A percentile compares a stretch with the other conserved stretches of the same genome.
Conservation (phyloP, 2,888 invertebrate species). For the Drosophila lutescens region DNA sequence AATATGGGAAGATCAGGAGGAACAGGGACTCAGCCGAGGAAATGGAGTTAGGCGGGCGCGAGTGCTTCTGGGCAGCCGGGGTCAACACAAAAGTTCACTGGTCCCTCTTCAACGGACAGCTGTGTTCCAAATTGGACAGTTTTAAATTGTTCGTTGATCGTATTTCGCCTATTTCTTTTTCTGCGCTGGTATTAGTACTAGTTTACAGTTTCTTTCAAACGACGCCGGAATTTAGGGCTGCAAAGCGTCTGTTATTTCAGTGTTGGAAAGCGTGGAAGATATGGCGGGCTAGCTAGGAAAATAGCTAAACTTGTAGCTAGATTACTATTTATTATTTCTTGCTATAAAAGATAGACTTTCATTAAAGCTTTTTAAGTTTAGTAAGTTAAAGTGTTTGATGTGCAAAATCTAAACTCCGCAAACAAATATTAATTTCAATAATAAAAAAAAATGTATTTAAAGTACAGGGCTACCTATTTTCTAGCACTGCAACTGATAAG, state of each 20-base stretch:
- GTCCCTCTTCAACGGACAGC: background rate
- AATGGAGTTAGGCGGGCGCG: background rate
- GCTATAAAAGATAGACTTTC: too few relatives aligned
- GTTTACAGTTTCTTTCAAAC: slow-evolving; percentile 77
- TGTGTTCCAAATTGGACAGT: background rate
- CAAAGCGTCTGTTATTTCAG: slow-evolving; percentile 34
- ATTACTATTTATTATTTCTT: too few relatives aligned
- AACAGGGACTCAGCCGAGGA: background rate
- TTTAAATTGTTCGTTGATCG: slow-evolving; percentile 20
- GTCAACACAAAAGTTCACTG: background rate
- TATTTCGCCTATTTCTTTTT: slow-evolving; percentile 39
- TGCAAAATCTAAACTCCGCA: too few relatives aligned
- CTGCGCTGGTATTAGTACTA: slow-evolving; percentile 67
- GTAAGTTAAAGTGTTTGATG: too few relatives aligned
- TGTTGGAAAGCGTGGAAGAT: slow-evolving; percentile 44
- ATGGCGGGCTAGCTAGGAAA: slow-evolving; percentile 1
- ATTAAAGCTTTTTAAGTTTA: too few relatives aligned
- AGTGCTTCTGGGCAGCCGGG: background rate
- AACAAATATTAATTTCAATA: too few relatives aligned
- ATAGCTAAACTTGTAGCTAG: background rate
- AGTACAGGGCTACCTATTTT: too few relatives aligned
- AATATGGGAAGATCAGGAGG: too few relatives aligned
- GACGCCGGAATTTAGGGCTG: slow-evolving; percentile 70
- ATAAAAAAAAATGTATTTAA: too few relatives aligned
- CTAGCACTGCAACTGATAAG: too few relatives aligned